Conservation (phyloP, 2,888 invertebrate genomes). For the Temnothorax unifasciatus region DNA sequence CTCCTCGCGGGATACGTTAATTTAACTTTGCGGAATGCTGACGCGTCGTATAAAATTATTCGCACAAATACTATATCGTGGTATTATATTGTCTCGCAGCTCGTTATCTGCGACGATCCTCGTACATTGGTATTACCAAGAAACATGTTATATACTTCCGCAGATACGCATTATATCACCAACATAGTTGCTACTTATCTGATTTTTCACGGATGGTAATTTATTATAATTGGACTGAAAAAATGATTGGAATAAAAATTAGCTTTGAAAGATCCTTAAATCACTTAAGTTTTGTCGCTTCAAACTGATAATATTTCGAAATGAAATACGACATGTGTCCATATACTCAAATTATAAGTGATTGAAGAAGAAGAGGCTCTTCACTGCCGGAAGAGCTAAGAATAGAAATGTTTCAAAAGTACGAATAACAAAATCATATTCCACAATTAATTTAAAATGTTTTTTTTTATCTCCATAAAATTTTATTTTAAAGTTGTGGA, state of each 20-base stretch:
- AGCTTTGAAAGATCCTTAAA: neutral
- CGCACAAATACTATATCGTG: neutral
- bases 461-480: neutral
- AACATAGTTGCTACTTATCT: neutral
- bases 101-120: constrained; percentile 4
- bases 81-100: constrained; percentile 1
- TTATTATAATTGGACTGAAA: constrained; percentile 11
- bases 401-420: neutral
- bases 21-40: neutral
- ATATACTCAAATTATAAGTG: neutral
- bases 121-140: neutral
- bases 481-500: neutral
- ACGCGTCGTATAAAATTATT: constrained; percentile 18
- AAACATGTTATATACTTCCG: constrained; percentile 7
- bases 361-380: neutral
- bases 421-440: neutral
- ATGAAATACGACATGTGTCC: neutral
- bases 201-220: constrained; percentile 1
- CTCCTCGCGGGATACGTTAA: neutral
- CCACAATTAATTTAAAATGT: neutral
- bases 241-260: neutral
- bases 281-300: neutral
- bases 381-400: neutral
- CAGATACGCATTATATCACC: constrained; percentile 10
- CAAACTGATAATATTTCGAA: neutral